These are phyloP conservation scores for Fringilla coelebs DNA, from an alignment of 2,797 vertebrate genomes.

Conservation along the genomic window DNA sequence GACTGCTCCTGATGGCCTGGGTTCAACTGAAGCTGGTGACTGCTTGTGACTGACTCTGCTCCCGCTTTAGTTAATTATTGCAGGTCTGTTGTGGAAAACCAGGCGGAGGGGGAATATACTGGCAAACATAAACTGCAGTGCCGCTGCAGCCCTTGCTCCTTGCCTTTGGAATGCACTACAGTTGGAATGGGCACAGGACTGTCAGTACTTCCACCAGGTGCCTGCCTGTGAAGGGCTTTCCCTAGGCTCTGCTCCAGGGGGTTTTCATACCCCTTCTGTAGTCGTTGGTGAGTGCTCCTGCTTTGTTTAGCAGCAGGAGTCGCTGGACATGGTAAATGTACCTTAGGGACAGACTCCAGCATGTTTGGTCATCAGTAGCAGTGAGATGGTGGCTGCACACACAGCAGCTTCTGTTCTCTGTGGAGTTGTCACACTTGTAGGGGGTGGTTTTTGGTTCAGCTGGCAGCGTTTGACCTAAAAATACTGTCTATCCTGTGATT, in stretches of 20 bases:
- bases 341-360: background rate
- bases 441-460: background rate
- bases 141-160: background rate
- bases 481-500: rapidly evolving
- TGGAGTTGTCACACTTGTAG: background rate
- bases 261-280: background rate
- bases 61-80: constrained; percentile 41
- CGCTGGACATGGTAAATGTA: rapidly evolving
- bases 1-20: constrained; percentile 11
- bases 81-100: background rate
- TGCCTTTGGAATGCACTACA: background rate
- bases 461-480: background rate
- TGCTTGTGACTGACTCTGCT: constrained; percentile 29
- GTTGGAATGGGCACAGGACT: background rate
- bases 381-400: background rate
- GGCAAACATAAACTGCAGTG: background rate
- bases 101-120: background rate
- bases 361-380: no score
- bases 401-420: background rate
- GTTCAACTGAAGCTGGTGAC: constrained; percentile 53
- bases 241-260: background rate
- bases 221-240: background rate
- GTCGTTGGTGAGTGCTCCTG: background rate
- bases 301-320: background rate
- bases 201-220: background rate